These are phyloP conservation scores for Suricata suricatta DNA, from an alignment of 2,113 vertebrate genomes.

Conservation along the genomic window DNA sequence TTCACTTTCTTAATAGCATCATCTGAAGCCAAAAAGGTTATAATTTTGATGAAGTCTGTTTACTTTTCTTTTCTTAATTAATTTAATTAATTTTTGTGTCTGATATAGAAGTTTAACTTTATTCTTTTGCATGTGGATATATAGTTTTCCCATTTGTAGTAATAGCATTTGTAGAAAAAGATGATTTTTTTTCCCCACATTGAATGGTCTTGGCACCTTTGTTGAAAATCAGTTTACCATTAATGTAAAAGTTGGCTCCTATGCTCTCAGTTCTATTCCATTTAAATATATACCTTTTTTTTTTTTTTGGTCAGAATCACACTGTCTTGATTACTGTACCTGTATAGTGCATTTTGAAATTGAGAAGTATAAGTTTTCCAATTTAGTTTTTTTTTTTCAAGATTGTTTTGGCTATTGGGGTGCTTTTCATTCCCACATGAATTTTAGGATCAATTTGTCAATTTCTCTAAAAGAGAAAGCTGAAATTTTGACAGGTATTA, in stretches of 20 bases:
- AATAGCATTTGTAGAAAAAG: neutral
- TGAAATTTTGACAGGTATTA: neutral
- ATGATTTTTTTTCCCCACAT: neutral
- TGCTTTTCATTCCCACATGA: neutral
- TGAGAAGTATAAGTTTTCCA: neutral
- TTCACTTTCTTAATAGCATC: neutral
- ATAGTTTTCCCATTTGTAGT: neutral
- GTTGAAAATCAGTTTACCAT: neutral
- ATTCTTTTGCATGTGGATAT: neutral
- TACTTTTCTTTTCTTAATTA: neutral
- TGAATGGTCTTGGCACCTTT: neutral
- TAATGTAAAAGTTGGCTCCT: neutral
- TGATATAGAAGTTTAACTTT: neutral
- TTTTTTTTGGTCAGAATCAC: neutral
- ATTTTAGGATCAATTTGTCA: neutral
- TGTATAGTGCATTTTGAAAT: neutral
- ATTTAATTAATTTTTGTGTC: neutral
- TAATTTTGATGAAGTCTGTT: neutral
- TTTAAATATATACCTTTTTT: neutral
- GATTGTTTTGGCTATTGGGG: neutral
- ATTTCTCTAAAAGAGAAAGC: neutral
- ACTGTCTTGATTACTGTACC: neutral
- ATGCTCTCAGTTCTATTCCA: neutral
- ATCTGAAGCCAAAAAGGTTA: neutral
- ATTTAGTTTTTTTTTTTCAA: neutral